Base-by-base conservation (phyloP, 2,888 invertebrate species). In the Amblyjoppa fuscipennis region DNA sequence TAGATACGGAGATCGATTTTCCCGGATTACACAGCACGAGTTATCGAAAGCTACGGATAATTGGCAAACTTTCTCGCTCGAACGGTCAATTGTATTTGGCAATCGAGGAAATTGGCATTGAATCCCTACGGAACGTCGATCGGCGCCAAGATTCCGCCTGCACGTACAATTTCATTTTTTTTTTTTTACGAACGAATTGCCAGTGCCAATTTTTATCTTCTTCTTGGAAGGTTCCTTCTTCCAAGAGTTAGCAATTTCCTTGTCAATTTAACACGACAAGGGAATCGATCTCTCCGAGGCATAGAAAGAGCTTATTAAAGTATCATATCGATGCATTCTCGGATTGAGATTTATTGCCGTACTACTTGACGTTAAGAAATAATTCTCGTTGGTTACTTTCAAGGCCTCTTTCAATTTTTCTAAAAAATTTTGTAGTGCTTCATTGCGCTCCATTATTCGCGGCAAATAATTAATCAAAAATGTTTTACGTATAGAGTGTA, bases 101-200 rank as follows among this genome's bases (percentile, higher is more conserved):
- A 74, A 45, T 61, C 1, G 59, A 25, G 59, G 16, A 61, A 45
- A 59, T 74, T 74, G 73, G 59, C 73, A 59, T 45, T 28, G 73
- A 59, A 74, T 41, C 59, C 5, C 28, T 28, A 5, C 28, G 20
- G 41, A 41, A 45, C 16, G 41, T 1, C 7, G 59, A 41, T 16
- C 5, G 45, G 56, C 73, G 45, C 28, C 16, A 34, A 59, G 41
- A 59, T 61, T 41, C 16, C 25, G 28, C 28, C 73, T 53, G 59
- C 59, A 45, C 41, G 59, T 28, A 9, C 73, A 1, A 59, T 56
- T 56, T 20, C 5, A 28, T 13, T 16, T 25, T 20, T 20, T 16
- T 25, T 16, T 56, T 28, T 31, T 34, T 34, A 61, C 31, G 61
- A 61, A 61, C 25, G 13, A 61, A 0, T 61, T 4, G 61, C 61